Base-by-base conservation (phyloP, 2,797 vertebrate genomes). In the Sandelia bainsii region DNA sequence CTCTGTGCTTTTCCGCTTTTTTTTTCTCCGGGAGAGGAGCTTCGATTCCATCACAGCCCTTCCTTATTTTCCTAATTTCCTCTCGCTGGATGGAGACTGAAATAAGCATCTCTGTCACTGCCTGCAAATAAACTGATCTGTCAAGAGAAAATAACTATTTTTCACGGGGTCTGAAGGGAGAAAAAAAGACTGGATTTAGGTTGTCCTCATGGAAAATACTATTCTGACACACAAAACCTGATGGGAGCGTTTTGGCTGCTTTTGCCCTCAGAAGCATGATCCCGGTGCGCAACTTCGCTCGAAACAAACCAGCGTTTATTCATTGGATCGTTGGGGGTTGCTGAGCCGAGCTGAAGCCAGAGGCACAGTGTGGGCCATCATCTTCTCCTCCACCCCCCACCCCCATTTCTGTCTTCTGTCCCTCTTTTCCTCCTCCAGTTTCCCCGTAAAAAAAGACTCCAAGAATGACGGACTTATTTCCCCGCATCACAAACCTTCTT, bases 391-490 rank as follows among this genome's bases (percentile, higher is more conserved):
- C 40, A 5, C 40, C 8, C 16, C 32, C 4, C 37, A 8, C 10
- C 14, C n/a, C 13, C 34, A 6, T 42, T 22, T 34, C 14, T 44
- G 5, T 52, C 8, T 32, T 42, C 13, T 29, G 5, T 17, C 37
- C 19, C 13, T 23, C n/a, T 34, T 40, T 40, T 63, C 25, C 20
- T 54, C 25, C 20, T 45, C 23, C 40, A 51, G 5, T 56, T 32
- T 32, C 51, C 19, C 20, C 0, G 44, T 10, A 23, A 34, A 53
- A 14, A 53, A 50, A n/a, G 17, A 51, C 58, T 75, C 48, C 20
- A 32, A 84, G 54, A 72, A 93, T 90, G 90, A 87, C 57, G 71
- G 87, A 89, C 80, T 83, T 83, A 44, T 83, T 79, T 52, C 56
- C 20, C 56, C 54, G 74, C 68, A 77, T 71, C 75, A 14, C 54